Evolutionary conservation across 2,888 invertebrate genomes (phyloP).

Genomic region (Baccha elongata): DNA sequence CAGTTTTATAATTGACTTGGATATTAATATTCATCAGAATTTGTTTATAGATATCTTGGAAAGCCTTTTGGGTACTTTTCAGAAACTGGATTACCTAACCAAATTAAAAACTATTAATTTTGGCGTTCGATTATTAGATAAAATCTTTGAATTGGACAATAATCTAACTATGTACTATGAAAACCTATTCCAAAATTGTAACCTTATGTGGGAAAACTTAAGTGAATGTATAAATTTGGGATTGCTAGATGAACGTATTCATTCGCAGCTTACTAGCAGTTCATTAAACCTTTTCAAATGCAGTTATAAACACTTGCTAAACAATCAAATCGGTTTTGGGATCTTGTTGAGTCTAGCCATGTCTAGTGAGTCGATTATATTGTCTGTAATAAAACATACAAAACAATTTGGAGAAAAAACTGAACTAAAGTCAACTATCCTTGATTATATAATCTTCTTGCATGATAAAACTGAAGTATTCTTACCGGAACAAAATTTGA

Average conservation of each 20-base stretch:
- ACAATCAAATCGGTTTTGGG: background rate
- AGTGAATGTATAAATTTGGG: constrained; percentile 23
- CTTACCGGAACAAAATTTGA: background rate
- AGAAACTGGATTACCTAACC: constrained; percentile 5
- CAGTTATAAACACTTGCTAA: constrained; percentile 29
- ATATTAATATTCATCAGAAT: constrained; percentile 2
- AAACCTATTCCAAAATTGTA: constrained; percentile 36
- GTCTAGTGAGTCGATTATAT: constrained; percentile 37
- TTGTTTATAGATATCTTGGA: constrained; percentile 11
- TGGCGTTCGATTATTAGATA: constrained; percentile 40
- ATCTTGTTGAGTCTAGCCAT: background rate
- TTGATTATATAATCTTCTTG: constrained; percentile 32
- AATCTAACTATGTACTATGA: background rate
- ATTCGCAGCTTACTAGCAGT: constrained; percentile 3
- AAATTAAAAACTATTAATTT: constrained; percentile 42
- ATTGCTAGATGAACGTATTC: constrained; percentile 22
- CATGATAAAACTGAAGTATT: background rate
- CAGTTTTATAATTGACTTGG: constrained; percentile 5
- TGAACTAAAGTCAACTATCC: constrained; percentile 30
- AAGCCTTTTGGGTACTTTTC: constrained; percentile 11
- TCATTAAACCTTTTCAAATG: constrained; percentile 44
- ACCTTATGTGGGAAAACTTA: constrained; percentile 39
- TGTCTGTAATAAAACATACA: background rate
- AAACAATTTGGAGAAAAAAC: constrained; percentile 3
- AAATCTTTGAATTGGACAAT: constrained; percentile 7